These are phyloP conservation scores for Pseudococcus longispinus DNA, from an alignment of 2,888 invertebrate species.

Conservation along the genomic window DNA sequence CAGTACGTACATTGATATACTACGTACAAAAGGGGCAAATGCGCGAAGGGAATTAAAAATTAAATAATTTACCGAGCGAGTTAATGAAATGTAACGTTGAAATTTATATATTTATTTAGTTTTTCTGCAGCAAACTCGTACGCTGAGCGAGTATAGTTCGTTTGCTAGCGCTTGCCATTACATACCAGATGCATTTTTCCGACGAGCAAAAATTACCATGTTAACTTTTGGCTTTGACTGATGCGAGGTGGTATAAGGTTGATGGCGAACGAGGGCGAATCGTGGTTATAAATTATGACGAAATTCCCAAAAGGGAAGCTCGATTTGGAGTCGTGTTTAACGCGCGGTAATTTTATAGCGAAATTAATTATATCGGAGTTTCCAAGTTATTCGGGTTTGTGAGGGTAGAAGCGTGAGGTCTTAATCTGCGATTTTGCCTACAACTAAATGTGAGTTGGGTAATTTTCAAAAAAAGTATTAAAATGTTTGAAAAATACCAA, in stretches of 20 bases:
- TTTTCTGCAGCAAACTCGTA: neutral
- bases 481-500: too few relatives aligned
- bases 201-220: neutral
- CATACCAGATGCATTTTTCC: neutral
- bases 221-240: neutral
- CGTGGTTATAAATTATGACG: neutral
- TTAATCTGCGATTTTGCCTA: neutral
- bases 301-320: neutral
- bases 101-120: neutral
- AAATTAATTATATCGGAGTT: neutral
- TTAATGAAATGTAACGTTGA: neutral
- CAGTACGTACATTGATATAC: neutral
- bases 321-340: neutral
- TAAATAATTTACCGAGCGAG: constrained; percentile 2
- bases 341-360: neutral
- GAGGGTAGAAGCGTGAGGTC: neutral
- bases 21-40: neutral
- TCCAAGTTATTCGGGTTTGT: neutral
- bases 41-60: constrained; percentile 9
- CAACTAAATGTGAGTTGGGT: neutral
- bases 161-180: too few relatives aligned
- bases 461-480: neutral
- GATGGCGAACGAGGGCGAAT: neutral
- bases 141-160: neutral
- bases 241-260: neutral